Evolutionary conservation across 2,888 invertebrate species (phyloP).

Genomic region (Synanthedon myopaeformis): DNA sequence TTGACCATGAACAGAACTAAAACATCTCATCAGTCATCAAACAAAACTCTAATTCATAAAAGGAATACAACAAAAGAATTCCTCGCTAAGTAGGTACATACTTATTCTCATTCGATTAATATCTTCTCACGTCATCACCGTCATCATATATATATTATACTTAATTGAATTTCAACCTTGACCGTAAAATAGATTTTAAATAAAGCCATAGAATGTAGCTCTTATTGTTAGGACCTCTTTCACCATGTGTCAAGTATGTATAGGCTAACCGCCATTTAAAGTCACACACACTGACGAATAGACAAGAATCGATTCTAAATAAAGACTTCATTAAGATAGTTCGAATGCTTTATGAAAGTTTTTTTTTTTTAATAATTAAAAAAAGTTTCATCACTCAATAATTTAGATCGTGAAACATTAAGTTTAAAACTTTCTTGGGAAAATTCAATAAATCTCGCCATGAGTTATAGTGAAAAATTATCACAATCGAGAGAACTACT

Average conservation of each 20-base stretch:
- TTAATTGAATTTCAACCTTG: constrained; percentile 44
- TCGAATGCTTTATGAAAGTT: too few species aligned
- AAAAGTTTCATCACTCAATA: neutral
- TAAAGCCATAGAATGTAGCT: too few species aligned
- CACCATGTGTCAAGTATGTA: too few species aligned
- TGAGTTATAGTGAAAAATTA: neutral
- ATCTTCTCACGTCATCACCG: constrained; percentile 27
- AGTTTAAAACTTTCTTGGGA: neutral
- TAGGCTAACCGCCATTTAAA: too few species aligned
- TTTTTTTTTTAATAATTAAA: too few species aligned
- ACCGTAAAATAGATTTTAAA: constrained; percentile 30
- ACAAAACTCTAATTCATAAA: constrained; percentile 13
- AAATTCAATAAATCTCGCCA: neutral
- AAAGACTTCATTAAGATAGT: too few species aligned
- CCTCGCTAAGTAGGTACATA: constrained; percentile 9
- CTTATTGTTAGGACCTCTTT: too few species aligned
- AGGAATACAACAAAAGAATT: constrained; percentile 20
- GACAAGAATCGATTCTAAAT: too few species aligned
- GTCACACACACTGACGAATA: too few species aligned
- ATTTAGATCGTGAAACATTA: neutral
- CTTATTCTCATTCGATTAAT: constrained; percentile 22
- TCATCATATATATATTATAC: constrained; percentile 7
- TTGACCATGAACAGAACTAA: neutral
- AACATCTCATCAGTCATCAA: constrained; percentile 11
- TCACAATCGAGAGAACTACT: neutral